phyloP scores from a whole-genome alignment of 2,797 vertebrate species.

The Caiman crocodilus region DNA sequence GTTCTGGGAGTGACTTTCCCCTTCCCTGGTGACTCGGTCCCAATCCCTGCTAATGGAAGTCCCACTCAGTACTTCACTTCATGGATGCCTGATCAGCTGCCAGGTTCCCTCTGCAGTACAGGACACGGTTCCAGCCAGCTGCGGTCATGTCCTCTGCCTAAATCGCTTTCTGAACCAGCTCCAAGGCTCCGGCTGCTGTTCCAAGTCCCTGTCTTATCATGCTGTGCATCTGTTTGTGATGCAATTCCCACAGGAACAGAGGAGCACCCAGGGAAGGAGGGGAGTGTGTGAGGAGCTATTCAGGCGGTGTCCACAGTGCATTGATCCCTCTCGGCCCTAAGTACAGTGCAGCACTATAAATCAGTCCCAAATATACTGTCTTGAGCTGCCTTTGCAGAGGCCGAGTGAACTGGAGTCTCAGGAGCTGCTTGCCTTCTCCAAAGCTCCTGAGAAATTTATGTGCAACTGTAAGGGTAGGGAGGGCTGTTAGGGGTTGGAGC shows the following conservation, averaged over 20 bases:
- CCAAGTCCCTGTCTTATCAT: background rate
- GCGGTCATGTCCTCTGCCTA: background rate
- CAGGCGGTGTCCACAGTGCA: background rate
- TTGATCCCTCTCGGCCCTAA: background rate
- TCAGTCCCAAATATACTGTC: background rate
- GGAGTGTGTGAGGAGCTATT: background rate
- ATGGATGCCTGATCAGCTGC: background rate
- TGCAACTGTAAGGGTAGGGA: background rate
- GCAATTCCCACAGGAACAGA: slow-evolving; percentile 5
- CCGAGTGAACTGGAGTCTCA: background rate
- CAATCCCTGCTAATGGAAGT: background rate
- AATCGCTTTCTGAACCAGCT: background rate
- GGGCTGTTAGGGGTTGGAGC: background rate
- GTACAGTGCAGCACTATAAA: background rate
- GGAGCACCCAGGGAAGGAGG: background rate
- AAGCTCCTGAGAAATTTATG: background rate
- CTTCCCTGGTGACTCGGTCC: background rate
- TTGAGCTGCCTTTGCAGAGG: background rate
- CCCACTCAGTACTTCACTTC: rapidly evolving
- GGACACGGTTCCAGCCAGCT: background rate
- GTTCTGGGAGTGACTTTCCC: background rate
- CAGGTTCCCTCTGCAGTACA: background rate
- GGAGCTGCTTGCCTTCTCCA: rapidly evolving
- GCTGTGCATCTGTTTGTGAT: slow-evolving; percentile 45
- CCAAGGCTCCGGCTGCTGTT: slow-evolving; percentile 23